Conservation (phyloP, 2,888 invertebrate species). For the Drepana falcataria region DNA sequence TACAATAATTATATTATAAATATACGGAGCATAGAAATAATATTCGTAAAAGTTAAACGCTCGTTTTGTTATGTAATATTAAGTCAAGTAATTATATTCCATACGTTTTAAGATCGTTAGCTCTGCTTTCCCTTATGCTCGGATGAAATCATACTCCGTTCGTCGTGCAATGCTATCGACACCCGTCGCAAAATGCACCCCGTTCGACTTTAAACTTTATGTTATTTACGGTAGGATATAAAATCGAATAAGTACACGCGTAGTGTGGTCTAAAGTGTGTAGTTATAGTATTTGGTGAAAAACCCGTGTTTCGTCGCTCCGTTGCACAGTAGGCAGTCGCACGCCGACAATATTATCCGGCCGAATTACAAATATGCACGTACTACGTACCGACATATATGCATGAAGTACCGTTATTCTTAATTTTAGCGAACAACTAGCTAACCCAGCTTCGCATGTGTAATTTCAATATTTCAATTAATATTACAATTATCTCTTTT, state of each 20-base stretch:
- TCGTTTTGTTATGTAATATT: too few relatives aligned
- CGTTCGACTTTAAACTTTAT: constrained; percentile 19
- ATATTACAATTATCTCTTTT: too few relatives aligned
- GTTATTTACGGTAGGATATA: constrained; percentile 20
- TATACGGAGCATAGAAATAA: too few relatives aligned
- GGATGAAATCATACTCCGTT: constrained; percentile 56
- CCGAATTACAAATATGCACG: background rate
- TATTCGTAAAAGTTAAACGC: too few relatives aligned
- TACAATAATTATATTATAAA: too few relatives aligned
- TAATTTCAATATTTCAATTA: too few relatives aligned
- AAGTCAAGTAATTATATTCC: background rate
- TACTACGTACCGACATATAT: background rate
- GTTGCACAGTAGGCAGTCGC: constrained; percentile 28
- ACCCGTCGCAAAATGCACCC: constrained; percentile 14
- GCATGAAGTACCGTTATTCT: background rate
- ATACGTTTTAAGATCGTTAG: constrained; percentile 17
- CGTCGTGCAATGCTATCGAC: constrained; percentile 51
- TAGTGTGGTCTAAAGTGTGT: constrained; percentile 11
- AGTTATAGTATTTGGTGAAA: constrained; percentile 33
- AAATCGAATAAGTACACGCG: constrained; percentile 13
- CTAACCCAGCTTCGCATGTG: too few relatives aligned
- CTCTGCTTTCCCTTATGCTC: constrained; percentile 48
- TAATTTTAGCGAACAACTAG: background rate
- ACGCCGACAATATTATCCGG: background rate
- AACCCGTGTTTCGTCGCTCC: constrained; percentile 39